Evolutionary conservation across 2,113 vertebrate species (phyloP), one percentile per base, ranked within the genome.

Genomic region (Osmerus mordax): DNA sequence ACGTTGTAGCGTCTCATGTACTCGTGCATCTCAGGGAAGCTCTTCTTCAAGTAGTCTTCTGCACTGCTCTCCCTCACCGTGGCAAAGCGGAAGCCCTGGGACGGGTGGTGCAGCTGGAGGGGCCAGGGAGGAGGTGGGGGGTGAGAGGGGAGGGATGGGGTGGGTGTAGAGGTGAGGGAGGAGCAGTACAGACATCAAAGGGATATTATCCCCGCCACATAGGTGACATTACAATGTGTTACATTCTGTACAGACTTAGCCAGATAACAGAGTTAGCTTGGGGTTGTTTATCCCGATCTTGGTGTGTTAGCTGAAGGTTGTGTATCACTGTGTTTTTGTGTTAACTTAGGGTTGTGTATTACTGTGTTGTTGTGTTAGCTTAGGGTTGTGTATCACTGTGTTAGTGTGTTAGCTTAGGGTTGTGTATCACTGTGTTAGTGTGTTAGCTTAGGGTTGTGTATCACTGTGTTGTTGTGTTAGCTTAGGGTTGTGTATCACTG

Each of bases 11-110:
- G 90, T 64, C 94, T 91, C 95, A 96, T 96, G 78, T 96, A 95
- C 74, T 96, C 94, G 0, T 96, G 94, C 94, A 96, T 96, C 86
- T 96, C 95, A 0, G 95, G 95, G 73, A 96, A 96, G 86, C 94
- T 95, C 80, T 95, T 95, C 76, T 93, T 91, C 81, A 96, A 92
- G 2, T 96, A 96, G 73, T 94, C 94, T 86, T 95, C 94, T 3
- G 94, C 94, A 1, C 95, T 95, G 90, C 94, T 96, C 78, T 95
- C 95, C 51, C 94, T 86, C 62, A 96, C 94, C 0, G 95, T 96
- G 77, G 93, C 95, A 13, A 95, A 96, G 19, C 95, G 93, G 80
- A 96, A 95, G 25, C 95, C 94, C 77, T 96, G 95, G 54, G 94
- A 96, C 0, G 95, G 95, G 86, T 96, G 95, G 70, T 96, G 94